Percentiles rank a stretch among this genome's conserved stretches.
These are phyloP conservation scores for Drosophila putrida DNA, from an alignment of 2,888 invertebrate genomes.

Conservation along the genomic window DNA sequence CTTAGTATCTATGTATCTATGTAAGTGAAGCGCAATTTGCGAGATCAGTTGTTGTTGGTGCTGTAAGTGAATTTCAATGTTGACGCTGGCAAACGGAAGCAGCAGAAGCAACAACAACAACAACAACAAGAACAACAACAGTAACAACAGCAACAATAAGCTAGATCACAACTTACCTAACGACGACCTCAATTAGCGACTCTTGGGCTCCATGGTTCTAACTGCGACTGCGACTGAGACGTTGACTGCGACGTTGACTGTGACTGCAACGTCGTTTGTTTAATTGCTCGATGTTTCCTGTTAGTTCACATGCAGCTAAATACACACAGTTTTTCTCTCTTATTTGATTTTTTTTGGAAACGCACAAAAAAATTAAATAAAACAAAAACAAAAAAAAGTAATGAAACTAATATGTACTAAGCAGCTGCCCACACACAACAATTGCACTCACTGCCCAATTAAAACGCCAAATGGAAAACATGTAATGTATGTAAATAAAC, in stretches of 20 bases:
- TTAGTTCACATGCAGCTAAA: conserved; percentile 69
- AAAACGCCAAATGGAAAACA: conserved; percentile 53
- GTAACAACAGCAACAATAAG: conserved; percentile 25
- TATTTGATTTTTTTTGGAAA: conserved; percentile 42
- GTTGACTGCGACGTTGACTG: conserved; percentile 7
- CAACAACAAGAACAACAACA: conserved; percentile 23
- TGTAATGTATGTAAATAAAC: conserved; percentile 71
- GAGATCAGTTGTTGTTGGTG: conserved; percentile 24
- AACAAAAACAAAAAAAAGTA: conserved; percentile 19
- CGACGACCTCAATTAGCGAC: conserved; percentile 76
- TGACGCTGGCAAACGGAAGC: conserved; percentile 62
- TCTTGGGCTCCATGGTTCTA: conserved; percentile 71
- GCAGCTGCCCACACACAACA: conserved; percentile 49
- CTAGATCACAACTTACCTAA: conserved; percentile 68
- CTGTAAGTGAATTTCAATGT: conserved; percentile 66
- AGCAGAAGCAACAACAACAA: conserved; percentile 30
- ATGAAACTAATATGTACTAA: conserved; percentile 51
- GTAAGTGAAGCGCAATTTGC: conserved; percentile 18
- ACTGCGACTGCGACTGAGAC: conserved; percentile 42
- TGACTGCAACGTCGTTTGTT: conserved; percentile 50
- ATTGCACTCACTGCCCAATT: conserved; percentile 67
- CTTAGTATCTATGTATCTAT: conserved; percentile 9
- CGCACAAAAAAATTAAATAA: conserved; percentile 41
- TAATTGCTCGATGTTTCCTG: conserved; percentile 73
- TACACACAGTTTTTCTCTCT: conserved; percentile 13